phyloP scores from a whole-genome alignment of 1,140 invertebrate genomes.

The Campodea augens region DNA sequence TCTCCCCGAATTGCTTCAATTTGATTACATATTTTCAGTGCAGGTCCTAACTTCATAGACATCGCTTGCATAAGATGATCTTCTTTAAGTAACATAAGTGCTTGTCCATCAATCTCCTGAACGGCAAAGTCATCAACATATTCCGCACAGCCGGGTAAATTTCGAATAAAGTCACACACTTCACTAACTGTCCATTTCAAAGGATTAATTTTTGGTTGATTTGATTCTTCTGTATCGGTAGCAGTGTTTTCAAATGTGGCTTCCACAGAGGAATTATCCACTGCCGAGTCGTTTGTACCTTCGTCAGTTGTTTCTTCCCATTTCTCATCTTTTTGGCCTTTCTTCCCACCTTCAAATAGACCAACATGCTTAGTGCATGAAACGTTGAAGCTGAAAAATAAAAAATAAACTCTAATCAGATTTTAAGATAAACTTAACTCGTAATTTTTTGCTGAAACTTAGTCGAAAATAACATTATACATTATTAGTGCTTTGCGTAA shows the following conservation, averaged over 20 bases:
- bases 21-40: conserved; percentile 79
- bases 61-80: conserved; percentile 88
- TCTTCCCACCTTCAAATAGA: conserved; percentile 19
- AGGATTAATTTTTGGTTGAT: conserved; percentile 38
- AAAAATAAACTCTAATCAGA: no score
- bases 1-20: conserved; percentile 56
- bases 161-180: conserved; percentile 68
- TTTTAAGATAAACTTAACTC: no score
- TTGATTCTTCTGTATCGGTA: conserved; percentile 18
- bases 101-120: conserved; percentile 91
- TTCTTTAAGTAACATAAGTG: conserved; percentile 78
- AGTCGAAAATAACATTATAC: no score
- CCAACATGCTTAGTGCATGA: conserved; percentile 23
- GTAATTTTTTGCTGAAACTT: no score
- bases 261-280: conserved; percentile 7
- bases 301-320: no score
- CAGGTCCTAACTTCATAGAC: conserved; percentile 85
- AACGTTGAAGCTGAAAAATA: conserved; percentile 23
- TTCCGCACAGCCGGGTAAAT: conserved; percentile 67
- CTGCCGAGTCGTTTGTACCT: not conserved
- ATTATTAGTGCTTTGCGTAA: no score
- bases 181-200: conserved; percentile 55
- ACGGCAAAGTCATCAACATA: conserved; percentile 88
- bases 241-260: conserved; percentile 10
- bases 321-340: no score